Evolutionary conservation across 2,888 invertebrate genomes (phyloP).

Genomic region (Synanthedon myopaeformis): DNA sequence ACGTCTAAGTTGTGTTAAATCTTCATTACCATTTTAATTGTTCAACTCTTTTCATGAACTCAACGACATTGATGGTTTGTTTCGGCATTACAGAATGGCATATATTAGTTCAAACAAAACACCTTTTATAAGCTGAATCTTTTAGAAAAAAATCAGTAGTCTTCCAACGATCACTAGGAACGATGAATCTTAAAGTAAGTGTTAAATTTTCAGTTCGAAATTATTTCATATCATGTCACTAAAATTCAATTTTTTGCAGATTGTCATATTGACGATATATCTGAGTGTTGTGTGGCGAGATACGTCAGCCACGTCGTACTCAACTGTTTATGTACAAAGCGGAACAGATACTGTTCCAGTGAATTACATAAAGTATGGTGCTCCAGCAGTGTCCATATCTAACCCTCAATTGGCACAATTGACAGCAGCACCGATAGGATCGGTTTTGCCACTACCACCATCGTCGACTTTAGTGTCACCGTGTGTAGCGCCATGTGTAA

Average conservation of each 20-base stretch:
- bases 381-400: conserved; percentile 22
- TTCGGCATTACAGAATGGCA: conserved; percentile 63
- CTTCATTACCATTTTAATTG: conserved; percentile 63
- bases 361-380: conserved; percentile 37
- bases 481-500: conserved; percentile 43
- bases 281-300: conserved; percentile 16
- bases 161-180: conserved; percentile 48
- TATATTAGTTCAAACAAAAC: conserved; percentile 54
- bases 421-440: conserved; percentile 24
- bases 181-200: conserved; percentile 62
- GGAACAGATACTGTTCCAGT: conserved; percentile 24
- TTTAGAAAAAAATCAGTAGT: conserved; percentile 56
- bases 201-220: neutral
- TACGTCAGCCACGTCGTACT: conserved; percentile 25
- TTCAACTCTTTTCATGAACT: conserved; percentile 51
- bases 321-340: conserved; percentile 46
- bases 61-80: conserved; percentile 66
- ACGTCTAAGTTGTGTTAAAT: conserved; percentile 43
- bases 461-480: conserved; percentile 26
- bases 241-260: conserved; percentile 26
- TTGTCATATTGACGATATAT: conserved; percentile 8
- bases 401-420: conserved; percentile 30
- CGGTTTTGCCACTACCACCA: conserved; percentile 22
- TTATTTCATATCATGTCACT: neutral
- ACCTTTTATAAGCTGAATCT: conserved; percentile 51